Evolutionary conservation across 1,140 invertebrate genomes (phyloP).

Genomic region (Rhopalosiphum maidis): DNA sequence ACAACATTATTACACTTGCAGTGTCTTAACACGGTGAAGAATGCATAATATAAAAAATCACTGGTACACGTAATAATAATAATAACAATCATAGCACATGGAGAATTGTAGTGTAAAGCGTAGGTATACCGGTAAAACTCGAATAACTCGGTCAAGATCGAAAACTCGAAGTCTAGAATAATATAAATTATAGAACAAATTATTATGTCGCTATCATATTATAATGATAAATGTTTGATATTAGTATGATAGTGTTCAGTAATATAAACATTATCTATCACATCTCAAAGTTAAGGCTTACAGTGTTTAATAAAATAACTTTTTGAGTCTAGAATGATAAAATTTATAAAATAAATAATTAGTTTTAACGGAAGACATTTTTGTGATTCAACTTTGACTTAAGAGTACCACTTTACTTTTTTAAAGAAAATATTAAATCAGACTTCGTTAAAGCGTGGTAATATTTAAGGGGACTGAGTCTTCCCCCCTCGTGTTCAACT

Average conservation of each 20-base stretch:
- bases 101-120: neutral
- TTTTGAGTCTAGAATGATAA: neutral
- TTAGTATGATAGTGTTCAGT: neutral
- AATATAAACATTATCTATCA: neutral
- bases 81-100: neutral
- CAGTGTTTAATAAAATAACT: neutral
- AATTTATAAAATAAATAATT: neutral
- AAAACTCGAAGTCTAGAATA: conserved; percentile 1
- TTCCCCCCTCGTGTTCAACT: neutral
- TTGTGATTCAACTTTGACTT: neutral
- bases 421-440: neutral
- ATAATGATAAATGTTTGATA: neutral
- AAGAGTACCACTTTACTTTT: neutral
- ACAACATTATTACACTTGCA: conserved; percentile 10
- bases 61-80: neutral
- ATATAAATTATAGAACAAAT: neutral
- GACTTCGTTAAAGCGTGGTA: neutral
- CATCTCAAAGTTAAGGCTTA: neutral
- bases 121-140: neutral
- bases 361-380: neutral
- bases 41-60: neutral
- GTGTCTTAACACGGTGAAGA: neutral
- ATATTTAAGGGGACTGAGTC: neutral
- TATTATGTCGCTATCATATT: neutral
- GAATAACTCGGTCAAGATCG: neutral